A percentile compares a stretch with the other conserved stretches of the same genome.
These are phyloP conservation scores for Seriola quinqueradiata DNA, from an alignment of 2,113 vertebrate genomes.

Conservation along the genomic window DNA sequence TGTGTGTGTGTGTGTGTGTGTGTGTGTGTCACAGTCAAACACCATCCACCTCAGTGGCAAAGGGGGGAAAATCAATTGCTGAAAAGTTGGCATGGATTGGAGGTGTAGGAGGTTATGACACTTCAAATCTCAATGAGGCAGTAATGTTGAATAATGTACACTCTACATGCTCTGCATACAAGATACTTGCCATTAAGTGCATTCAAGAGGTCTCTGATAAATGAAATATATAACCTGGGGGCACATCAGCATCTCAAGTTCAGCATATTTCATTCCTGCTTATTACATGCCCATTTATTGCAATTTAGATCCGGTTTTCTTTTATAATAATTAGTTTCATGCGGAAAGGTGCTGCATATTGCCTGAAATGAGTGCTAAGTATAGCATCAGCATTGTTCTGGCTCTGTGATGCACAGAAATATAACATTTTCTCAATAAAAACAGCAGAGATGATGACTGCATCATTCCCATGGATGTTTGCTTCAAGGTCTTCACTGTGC, in stretches of 20 bases:
- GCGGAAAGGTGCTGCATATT: neutral
- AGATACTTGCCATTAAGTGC: slow-evolving; percentile 42
- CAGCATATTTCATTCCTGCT: slow-evolving; percentile 30
- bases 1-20: neutral
- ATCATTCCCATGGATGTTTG: slow-evolving; percentile 41
- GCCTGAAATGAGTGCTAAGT: slow-evolving; percentile 11
- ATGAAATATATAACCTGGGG: slow-evolving; percentile 23
- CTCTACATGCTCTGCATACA: slow-evolving; percentile 38
- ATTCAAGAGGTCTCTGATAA: slow-evolving; percentile 45
- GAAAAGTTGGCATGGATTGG: slow-evolving; percentile 49
- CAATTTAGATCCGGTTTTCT: slow-evolving; percentile 41
- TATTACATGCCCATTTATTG: slow-evolving; percentile 53
- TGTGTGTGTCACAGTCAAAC: neutral
- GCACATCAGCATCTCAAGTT: slow-evolving; percentile 42
- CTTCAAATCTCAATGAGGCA: slow-evolving; percentile 66
- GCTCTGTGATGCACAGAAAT: neutral
- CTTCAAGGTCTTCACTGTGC: slow-evolving; percentile 39
- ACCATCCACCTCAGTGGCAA: slow-evolving; percentile 29
- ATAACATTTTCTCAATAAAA: slow-evolving; percentile 15
- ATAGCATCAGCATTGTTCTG: neutral
- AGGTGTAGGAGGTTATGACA: slow-evolving; percentile 69
- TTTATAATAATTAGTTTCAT: slow-evolving; percentile 13
- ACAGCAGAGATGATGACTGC: slow-evolving; percentile 18
- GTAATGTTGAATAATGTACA: slow-evolving; percentile 56
- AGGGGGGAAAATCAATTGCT: slow-evolving; percentile 40